Conservation (phyloP, 2,113 vertebrate species). For the Microcebus tavaratra region DNA sequence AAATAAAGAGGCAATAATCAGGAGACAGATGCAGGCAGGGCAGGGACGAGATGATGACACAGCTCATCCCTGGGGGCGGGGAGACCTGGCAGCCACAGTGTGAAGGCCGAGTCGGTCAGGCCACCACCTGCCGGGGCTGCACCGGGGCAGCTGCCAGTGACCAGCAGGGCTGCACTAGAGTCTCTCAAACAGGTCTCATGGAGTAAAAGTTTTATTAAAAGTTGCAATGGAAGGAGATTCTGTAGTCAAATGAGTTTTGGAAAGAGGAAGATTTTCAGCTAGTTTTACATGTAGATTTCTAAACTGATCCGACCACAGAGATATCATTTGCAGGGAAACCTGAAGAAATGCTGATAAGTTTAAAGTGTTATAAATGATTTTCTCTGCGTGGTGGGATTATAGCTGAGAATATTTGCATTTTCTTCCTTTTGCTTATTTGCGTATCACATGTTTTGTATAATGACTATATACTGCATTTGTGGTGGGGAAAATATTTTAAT, state of each 20-base stretch:
- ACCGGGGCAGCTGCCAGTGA: not conserved
- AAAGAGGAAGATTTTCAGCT: not conserved
- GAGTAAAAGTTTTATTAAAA: not conserved
- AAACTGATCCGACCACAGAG: not conserved
- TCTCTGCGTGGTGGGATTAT: not conserved
- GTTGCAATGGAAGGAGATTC: not conserved
- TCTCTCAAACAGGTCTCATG: not conserved
- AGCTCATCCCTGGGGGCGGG: not conserved
- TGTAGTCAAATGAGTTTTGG: not conserved
- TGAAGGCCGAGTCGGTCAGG: not conserved
- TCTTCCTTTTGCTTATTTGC: not conserved
- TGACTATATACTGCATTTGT: not conserved
- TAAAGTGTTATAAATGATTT: not conserved
- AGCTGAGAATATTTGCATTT: not conserved
- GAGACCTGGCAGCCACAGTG: not conserved
- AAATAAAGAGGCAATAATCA: not conserved
- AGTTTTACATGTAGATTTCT: not conserved
- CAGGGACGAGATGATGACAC: fast-evolving
- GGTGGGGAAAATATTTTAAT: not conserved
- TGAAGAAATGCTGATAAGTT: not conserved
- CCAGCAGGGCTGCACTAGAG: not conserved
- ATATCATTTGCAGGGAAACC: not conserved
- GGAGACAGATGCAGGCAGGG: not conserved
- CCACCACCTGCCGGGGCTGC: too few relatives aligned
- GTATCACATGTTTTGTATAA: too few relatives aligned